phyloP scores from a whole-genome alignment of 2,888 invertebrate species.

The Diarsia brunnea region DNA sequence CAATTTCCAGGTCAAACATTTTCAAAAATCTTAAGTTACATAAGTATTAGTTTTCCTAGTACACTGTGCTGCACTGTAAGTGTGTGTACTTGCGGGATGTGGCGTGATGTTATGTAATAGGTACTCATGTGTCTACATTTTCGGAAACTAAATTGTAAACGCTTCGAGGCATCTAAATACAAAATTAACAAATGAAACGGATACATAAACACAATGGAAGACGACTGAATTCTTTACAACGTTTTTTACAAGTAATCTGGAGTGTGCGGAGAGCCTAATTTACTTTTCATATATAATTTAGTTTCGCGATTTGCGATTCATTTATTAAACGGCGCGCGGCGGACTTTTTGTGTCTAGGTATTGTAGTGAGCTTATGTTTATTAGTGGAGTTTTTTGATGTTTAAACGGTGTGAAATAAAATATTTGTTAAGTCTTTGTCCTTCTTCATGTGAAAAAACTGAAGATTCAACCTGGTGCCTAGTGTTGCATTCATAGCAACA shows the following conservation, averaged over 20 bases:
- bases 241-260: slow-evolving; percentile 55
- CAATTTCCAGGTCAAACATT: no score
- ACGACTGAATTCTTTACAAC: slow-evolving; percentile 51
- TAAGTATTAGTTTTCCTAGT: no score
- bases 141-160: neutral
- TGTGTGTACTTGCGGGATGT: no score
- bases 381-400: slow-evolving; percentile 10
- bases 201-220: slow-evolving; percentile 44
- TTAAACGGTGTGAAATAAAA: neutral
- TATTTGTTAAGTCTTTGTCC: no score
- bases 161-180: slow-evolving; percentile 10
- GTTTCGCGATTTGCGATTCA: slow-evolving; percentile 48
- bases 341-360: slow-evolving; percentile 30
- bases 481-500: no score
- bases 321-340: slow-evolving; percentile 39
- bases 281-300: slow-evolving; percentile 53
- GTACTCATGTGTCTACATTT: neutral
- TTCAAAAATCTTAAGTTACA: no score
- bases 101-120: no score
- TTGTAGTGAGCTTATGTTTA: slow-evolving; percentile 21
- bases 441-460: no score
- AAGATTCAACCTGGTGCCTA: no score
- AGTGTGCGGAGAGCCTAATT: slow-evolving; percentile 56
- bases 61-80: no score
- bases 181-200: slow-evolving; percentile 56